A percentile compares a stretch with the other conserved stretches of the same genome.
Evolutionary conservation across 2,888 invertebrate species (phyloP).

Genomic region (Philereme vetulata): DNA sequence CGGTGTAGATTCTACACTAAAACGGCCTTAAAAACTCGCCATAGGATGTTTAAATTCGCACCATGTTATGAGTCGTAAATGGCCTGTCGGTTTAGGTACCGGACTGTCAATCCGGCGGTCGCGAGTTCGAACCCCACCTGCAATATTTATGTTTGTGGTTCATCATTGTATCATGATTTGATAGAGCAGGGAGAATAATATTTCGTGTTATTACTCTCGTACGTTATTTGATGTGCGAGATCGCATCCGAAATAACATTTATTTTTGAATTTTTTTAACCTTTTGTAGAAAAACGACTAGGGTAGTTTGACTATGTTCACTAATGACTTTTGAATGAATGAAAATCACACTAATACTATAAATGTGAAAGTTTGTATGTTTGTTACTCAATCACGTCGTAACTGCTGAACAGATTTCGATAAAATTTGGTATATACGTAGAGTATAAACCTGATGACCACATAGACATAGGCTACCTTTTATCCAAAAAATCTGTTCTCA

Average conservation of each 20-base stretch:
- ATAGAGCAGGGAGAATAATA: slow-evolving; percentile 53
- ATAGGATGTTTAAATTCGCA: slow-evolving; percentile 19
- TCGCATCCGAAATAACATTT: slow-evolving; percentile 60
- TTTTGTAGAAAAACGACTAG: too few species aligned
- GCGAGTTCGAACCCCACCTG: slow-evolving; percentile 39
- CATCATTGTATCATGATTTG: slow-evolving; percentile 36
- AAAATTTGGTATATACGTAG: too few species aligned
- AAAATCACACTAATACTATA: too few species aligned
- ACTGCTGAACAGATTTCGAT: too few species aligned
- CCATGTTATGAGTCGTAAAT: background rate
- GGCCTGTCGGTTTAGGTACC: slow-evolving; percentile 15
- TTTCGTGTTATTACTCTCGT: slow-evolving; percentile 63
- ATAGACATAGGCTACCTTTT: too few species aligned
- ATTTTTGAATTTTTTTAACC: background rate
- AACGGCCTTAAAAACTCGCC: background rate
- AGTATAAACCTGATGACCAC: too few species aligned
- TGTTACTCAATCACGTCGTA: too few species aligned
- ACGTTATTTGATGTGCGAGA: slow-evolving; percentile 46
- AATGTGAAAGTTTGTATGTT: too few species aligned
- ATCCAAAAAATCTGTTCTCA: too few species aligned
- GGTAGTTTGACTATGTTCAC: too few species aligned
- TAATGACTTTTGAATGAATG: background rate
- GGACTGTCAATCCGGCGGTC: slow-evolving; percentile 7
- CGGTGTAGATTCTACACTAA: too few species aligned
- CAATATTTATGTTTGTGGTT: slow-evolving; percentile 29